Percentiles rank a stretch among this genome's conserved stretches.
Evolutionary conservation across 1,140 invertebrate genomes (phyloP).

Genomic region (Trinorchestia longiramus): DNA sequence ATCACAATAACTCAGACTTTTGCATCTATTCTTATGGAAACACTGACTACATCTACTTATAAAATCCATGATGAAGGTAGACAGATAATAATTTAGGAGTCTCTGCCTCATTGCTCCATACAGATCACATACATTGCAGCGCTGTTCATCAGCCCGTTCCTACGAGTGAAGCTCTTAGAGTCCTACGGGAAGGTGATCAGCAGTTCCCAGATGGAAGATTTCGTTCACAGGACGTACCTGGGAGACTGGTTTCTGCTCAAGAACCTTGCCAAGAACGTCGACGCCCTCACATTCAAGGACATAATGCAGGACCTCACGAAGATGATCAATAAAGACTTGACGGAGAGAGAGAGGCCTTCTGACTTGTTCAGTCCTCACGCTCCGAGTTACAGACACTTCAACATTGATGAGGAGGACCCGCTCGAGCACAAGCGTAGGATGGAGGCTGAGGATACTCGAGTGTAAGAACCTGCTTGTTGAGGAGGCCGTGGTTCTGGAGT

Average conservation of each 20-base stretch:
- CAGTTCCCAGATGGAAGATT: slow-evolving; percentile 55
- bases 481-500: no score
- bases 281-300: slow-evolving; percentile 65
- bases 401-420: slow-evolving; percentile 58
- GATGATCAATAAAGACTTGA: not conserved
- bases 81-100: no score
- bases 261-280: slow-evolving; percentile 68
- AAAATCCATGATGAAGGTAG: no score
- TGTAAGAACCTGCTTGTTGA: not conserved
- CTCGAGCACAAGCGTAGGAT: slow-evolving; percentile 53
- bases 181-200: slow-evolving; percentile 57
- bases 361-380: not conserved
- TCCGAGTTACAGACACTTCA: slow-evolving; percentile 57
- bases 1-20: no score
- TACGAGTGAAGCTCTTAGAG: slow-evolving; percentile 60
- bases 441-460: slow-evolving; percentile 35
- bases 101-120: not conserved
- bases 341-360: not conserved
- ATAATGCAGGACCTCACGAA: slow-evolving; percentile 56
- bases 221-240: slow-evolving; percentile 60
- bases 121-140: slow-evolving; percentile 66
- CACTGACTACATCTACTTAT: no score
- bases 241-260: slow-evolving; percentile 68
- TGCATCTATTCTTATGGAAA: no score
- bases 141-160: slow-evolving; percentile 57